Evolutionary conservation across 2,888 invertebrate species (phyloP), one percentile per base, ranked within the genome.

Genomic region (Drosophila siamana): DNA sequence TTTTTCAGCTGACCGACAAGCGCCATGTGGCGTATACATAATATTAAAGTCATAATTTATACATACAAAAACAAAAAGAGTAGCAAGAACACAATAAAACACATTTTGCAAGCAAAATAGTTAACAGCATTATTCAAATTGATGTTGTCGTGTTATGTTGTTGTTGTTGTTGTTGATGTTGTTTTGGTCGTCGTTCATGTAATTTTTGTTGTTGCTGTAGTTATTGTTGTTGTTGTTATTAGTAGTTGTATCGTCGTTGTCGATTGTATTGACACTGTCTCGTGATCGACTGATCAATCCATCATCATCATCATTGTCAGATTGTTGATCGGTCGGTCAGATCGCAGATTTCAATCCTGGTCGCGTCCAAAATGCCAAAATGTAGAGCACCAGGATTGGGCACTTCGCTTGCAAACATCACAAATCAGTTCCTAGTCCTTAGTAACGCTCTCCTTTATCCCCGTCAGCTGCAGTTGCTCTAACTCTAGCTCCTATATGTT

Each of bases 391-490:
- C 62, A 69, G 78, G 48, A 75, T 66, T 60, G 69, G 68, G 74
- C 88, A 80, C 80, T 86, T 86, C 65, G 68, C 88, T 83, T 86
- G 82, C 86, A 87, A 87, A 69, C 84, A 83, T 83, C 88, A 83
- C 88, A 83, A 83, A 86, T 83, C 88, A 88, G 88, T 83, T 83
- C 62, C 84, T 69, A 86, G 88, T 88, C 74, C 76, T 73, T 82
- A 83, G 66, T 82, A 80, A 79, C 80, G 83, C 77, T 69, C 83
- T 76, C 69, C 70, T 44, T 33, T 9, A 28, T 28, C 28, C n/a
- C 67, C 57, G 56, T 70, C 78, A 78, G 80, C 78, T 64, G 4
- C 19, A 6, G 22, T 7, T 26, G 26, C 26, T 26, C 6, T 24
- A 24, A 6, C 47, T 30, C 47, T 30, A 13, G 26, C 15, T 50